Evolutionary conservation across 2,113 vertebrate species (phyloP).

Genomic region (Semnornis frantzii): DNA sequence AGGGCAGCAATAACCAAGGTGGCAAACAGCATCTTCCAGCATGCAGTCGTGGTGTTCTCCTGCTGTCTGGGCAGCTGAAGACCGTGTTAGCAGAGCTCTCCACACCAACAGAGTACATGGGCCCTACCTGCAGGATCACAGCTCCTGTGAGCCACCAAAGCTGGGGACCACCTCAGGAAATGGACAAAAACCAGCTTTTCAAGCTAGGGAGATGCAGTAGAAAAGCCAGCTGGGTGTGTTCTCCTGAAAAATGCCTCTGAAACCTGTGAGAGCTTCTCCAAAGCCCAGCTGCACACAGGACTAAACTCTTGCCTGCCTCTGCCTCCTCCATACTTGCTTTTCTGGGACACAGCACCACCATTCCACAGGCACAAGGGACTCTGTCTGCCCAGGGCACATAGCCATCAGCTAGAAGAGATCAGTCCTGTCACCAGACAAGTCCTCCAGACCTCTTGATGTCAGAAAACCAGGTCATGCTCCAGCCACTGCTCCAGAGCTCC

Average conservation of each 20-base stretch:
- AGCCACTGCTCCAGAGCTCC: neutral
- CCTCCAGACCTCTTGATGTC: rapidly evolving
- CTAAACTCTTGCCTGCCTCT: neutral
- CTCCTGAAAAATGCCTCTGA: neutral
- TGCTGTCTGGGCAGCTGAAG: neutral
- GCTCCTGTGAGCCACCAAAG: neutral
- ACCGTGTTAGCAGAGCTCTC: neutral
- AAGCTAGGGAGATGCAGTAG: neutral
- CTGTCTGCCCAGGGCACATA: neutral
- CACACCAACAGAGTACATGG: neutral
- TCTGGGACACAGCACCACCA: neutral
- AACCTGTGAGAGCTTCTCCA: rapidly evolving
- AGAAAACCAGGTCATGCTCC: neutral
- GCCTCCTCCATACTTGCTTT: neutral
- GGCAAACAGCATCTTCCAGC: neutral
- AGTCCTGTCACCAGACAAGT: neutral
- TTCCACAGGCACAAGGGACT: neutral
- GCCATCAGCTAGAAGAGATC: neutral
- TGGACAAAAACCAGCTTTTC: neutral
- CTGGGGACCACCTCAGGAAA: neutral
- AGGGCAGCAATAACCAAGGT: neutral
- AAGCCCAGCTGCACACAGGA: neutral
- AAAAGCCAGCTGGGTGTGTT: neutral
- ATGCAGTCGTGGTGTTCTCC: neutral
- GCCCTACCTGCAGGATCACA: neutral